Evolutionary conservation across 2,113 vertebrate genomes (phyloP), one percentile per base, ranked within the genome.

Genomic region (Megalops atlanticus): DNA sequence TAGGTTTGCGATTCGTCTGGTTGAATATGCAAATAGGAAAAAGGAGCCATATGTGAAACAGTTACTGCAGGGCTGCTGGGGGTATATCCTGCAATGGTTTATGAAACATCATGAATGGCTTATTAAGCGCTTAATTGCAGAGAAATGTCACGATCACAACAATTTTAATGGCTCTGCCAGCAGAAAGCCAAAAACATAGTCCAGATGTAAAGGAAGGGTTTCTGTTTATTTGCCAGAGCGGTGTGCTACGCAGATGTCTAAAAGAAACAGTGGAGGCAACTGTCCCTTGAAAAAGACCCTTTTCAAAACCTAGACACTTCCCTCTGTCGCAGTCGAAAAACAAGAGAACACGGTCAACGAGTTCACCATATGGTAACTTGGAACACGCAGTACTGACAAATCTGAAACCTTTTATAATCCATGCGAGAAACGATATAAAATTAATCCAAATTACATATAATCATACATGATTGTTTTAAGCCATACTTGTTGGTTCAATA

Each of bases 161-260:
- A n/a, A 38, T 70, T 87, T 85, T 85, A 81, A 84, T 70, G 80
- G 84, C 69, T 73, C 79, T 15, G 47, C 45, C 68, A 41, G 68
- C 73, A 68, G 76, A 74, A 39, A 71, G 27, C 84, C 74, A 38
- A 78, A 45, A 85, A 74, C 8, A 43, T 82, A 83, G 82, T 74
- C 82, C 83, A 85, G 78, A 85, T 87, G 74, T 80, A 80, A 64
- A 82, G 83, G 82, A 90, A 83, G 81, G 85, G 76, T 64, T 85
- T 89, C 85, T 74, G 78, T 84, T 58, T 76, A 84, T 83, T 85
- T 89, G 84, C 84, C 79, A 80, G n/a, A 86, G 81, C 89, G 93
- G 95, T 93, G 88, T 93, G 92, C 84, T 80, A 85, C 87, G 86
- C 94, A 95, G 94, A 95, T 94, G 94, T 93, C 82, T 83, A 39